These are phyloP conservation scores for Cryptocephalus primarius DNA, from an alignment of 2,888 invertebrate genomes.

Conservation along the genomic window DNA sequence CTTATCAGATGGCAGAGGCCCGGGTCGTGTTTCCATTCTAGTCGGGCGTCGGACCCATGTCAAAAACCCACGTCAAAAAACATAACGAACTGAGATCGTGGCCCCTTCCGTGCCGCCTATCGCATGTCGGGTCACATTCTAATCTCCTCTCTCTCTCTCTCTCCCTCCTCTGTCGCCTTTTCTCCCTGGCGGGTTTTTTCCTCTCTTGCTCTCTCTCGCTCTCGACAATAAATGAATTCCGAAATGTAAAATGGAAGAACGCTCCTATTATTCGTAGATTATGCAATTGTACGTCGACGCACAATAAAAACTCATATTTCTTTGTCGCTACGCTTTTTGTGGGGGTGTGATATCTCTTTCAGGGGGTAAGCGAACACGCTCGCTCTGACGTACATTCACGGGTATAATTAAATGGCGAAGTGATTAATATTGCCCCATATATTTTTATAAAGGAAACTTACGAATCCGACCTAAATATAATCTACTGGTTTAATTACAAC, in stretches of 20 bases:
- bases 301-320: slow-evolving; percentile 35
- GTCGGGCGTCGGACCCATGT: slow-evolving; percentile 36
- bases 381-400: too few relatives aligned
- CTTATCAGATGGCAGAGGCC: slow-evolving; percentile 21
- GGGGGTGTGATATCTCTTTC: slow-evolving; percentile 33
- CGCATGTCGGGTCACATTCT: not conserved
- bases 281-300: slow-evolving; percentile 35
- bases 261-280: slow-evolving; percentile 33
- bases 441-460: too few relatives aligned
- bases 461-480: too few relatives aligned
- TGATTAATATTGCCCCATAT: too few relatives aligned
- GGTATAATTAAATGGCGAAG: too few relatives aligned
- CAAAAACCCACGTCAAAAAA: slow-evolving; percentile 35
- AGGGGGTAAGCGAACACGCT: slow-evolving; percentile 1
- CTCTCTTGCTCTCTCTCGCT: not conserved
- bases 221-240: slow-evolving; percentile 31
- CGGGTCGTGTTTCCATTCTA: slow-evolving; percentile 23
- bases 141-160: not conserved
- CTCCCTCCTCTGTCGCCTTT: too few relatives aligned
- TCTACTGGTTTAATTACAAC: too few relatives aligned
- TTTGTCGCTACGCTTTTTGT: slow-evolving; percentile 31
- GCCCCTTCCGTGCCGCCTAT: not conserved
- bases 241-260: slow-evolving; percentile 34
- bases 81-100: slow-evolving; percentile 7
- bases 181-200: too few relatives aligned